These are phyloP conservation scores for Pseudolaguvia tuberculata DNA, from an alignment of 2,113 vertebrate genomes.

Conservation along the genomic window DNA sequence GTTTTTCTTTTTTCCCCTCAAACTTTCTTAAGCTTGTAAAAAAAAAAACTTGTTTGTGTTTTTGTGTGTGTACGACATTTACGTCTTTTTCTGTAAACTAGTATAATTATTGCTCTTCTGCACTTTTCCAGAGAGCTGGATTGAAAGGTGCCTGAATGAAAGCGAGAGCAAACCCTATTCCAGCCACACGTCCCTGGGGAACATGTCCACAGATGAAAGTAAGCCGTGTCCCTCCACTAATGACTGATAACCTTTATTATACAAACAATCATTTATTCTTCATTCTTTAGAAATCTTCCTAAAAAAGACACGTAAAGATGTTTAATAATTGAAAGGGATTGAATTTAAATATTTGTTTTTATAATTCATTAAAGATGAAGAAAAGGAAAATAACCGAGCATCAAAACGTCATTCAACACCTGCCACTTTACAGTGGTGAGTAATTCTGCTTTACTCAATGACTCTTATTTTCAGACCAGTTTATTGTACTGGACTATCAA, in stretches of 20 bases:
- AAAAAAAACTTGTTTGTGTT: no score
- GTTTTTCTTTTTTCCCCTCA: no score
- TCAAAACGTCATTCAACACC: conserved; percentile 97
- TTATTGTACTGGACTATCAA: not conserved
- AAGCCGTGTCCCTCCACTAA: conserved; percentile 64
- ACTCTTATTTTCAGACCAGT: not conserved
- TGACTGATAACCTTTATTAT: not conserved
- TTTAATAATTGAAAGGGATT: not conserved
- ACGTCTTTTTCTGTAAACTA: not conserved
- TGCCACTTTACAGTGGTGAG: conserved; percentile 94
- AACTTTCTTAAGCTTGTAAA: no score
- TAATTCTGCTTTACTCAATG: not conserved
- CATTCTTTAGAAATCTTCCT: not conserved
- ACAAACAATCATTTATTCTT: not conserved
- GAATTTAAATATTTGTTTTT: not conserved
- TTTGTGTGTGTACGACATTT: no score
- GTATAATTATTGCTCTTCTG: conserved; percentile 10
- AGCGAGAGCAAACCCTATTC: conserved; percentile 96
- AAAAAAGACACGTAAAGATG: not conserved
- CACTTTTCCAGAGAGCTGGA: conserved; percentile 90
- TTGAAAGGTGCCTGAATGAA: conserved; percentile 98
- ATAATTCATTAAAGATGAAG: conserved; percentile 79
- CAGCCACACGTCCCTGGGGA: conserved; percentile 93
- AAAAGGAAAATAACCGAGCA: conserved; percentile 97
- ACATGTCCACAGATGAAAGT: conserved; percentile 98